These are phyloP conservation scores for Synodontis membranacea DNA, from an alignment of 2,113 vertebrate genomes.

Conservation along the genomic window DNA sequence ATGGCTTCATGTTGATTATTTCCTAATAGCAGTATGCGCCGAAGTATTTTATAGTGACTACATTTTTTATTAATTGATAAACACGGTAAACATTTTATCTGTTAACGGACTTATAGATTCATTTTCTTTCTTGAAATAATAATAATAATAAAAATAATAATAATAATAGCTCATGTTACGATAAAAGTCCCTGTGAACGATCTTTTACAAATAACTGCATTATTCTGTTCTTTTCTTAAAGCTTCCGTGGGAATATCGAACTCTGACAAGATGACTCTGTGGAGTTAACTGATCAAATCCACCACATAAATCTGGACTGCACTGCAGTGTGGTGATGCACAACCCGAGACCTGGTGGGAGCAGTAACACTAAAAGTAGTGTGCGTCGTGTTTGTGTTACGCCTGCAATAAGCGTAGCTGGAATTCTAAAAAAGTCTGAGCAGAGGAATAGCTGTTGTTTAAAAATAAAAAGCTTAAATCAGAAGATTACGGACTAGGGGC, in stretches of 20 bases:
- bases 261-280: not conserved
- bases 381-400: not conserved
- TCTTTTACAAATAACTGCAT: not conserved
- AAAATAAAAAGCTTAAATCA: not conserved
- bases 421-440: not conserved
- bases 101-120: no score
- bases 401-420: not conserved
- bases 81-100: not conserved
- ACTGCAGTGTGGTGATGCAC: not conserved
- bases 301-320: no score
- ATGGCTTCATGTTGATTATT: not conserved
- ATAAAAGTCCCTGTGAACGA: no score
- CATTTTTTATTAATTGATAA: not conserved
- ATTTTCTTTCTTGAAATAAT: not conserved
- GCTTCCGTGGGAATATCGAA: not conserved
- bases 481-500: not conserved
- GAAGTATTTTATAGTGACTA: not conserved
- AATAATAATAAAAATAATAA: not conserved
- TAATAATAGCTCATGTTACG: not conserved
- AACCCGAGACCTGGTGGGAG: not conserved
- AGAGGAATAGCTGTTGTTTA: not conserved
- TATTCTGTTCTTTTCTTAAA: not conserved
- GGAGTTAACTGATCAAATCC: no score
- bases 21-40: not conserved
- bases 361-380: not conserved